Evolutionary conservation across 1,140 invertebrate species (phyloP).

Genomic region (Euborellia annulipes): DNA sequence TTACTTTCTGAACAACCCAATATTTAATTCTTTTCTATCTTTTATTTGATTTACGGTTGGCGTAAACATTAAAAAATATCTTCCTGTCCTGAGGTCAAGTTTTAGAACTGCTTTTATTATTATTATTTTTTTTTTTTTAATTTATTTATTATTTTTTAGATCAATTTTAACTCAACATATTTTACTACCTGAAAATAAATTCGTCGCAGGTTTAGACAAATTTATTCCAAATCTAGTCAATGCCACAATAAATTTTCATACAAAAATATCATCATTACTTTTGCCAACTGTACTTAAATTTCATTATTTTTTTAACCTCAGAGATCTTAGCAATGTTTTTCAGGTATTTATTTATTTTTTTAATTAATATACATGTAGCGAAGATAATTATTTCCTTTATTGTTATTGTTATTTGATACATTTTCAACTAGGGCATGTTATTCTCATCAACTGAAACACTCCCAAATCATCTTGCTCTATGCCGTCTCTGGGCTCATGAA

Average conservation of each 20-base stretch:
- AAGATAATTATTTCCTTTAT: background rate
- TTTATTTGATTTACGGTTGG: no score
- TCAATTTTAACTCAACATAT: conserved; percentile 69
- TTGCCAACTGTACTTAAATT: conserved; percentile 87
- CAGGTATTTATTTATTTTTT: conserved; percentile 35
- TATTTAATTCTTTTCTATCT: no score
- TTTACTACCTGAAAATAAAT: conserved; percentile 45
- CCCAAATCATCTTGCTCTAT: conserved; percentile 45
- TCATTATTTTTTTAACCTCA: conserved; percentile 85
- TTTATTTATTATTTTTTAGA: background rate
- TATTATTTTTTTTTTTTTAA: no score
- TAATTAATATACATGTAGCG: no score
- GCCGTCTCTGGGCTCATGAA: conserved; percentile 81
- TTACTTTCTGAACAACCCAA: no score
- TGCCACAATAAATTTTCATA: conserved; percentile 58
- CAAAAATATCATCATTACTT: conserved; percentile 57
- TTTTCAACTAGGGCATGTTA: conserved; percentile 68
- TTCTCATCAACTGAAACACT: conserved; percentile 68
- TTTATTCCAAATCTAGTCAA: conserved; percentile 43
- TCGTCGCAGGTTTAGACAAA: conserved; percentile 39
- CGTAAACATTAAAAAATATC: no score
- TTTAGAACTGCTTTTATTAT: no score
- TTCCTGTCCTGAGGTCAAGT: no score
- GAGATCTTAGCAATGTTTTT: conserved; percentile 83
- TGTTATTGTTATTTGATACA: background rate